Evolutionary conservation across 2,113 vertebrate genomes (phyloP), one percentile per base, ranked within the genome.

Genomic region (Lagopus leucura): DNA sequence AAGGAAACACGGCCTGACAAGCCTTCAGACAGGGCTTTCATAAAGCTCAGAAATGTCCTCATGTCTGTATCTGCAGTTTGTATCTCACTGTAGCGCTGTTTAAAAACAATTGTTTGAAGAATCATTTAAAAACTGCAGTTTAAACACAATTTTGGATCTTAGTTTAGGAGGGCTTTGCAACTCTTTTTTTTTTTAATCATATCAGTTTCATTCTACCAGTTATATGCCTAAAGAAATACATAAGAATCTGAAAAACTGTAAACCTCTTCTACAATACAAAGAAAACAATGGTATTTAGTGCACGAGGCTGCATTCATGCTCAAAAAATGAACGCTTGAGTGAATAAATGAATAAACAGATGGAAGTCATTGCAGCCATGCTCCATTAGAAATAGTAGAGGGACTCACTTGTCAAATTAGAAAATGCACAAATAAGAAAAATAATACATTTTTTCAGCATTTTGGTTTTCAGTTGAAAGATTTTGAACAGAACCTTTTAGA

Each of bases 381-480:
- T 81, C 42, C 65, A 27, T 76, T 64, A 80, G 55, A 40, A 95
- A 16, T 6, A 55, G 50, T 9, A 18, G 30, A 85, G 85, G 48
- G 48, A 76, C 22, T 73, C 0, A 1, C 11, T 93, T 28, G 73
- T 14, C 22, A 34, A 82, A 54, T 58, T 8, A 0, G 1, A 71
- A 89, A 82, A 86, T 38, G 24, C 18, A 88, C 32, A 86, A 88
- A 67, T 54, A 40, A 48, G 21, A 74, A 81, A 92, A 48, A 32
- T 1, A 0, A 25, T 28, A 12, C 14, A 14, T n/a, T 45, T 40
- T 60, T 69, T 3, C 32, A 80, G 25, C 21, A 22, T 89, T 89
- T n/a, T 12, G 36, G 1, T 28, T 86, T 90, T 89, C 13, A 42
- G 8, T 30, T 71, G 38, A 36, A 90, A 71, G 4, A 34, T 47